Conservation (phyloP, 2,797 vertebrate species). For the Petrocephalus schoutedeni region DNA sequence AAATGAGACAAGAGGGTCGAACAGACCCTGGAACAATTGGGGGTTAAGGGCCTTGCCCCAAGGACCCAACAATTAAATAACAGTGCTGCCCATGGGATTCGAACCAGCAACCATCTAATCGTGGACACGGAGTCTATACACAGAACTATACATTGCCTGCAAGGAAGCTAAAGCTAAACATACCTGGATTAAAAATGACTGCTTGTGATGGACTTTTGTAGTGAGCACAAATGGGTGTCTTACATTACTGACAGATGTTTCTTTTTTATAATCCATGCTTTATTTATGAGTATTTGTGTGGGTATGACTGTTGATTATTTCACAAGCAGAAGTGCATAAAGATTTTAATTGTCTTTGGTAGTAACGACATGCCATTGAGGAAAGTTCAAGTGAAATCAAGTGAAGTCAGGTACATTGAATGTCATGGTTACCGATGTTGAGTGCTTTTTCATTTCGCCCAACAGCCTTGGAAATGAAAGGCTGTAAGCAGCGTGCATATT, state of each 20-base stretch:
- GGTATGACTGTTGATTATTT: not conserved
- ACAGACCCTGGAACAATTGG: not conserved
- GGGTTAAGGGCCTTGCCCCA: not conserved
- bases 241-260: not conserved
- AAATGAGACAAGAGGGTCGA: not conserved
- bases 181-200: not conserved
- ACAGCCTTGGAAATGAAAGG: not conserved
- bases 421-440: not conserved
- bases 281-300: not conserved
- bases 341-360: not conserved
- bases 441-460: not conserved
- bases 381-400: not conserved
- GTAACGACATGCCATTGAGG: not conserved
- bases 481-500: not conserved
- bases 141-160: not conserved
- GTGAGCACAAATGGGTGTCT: not conserved
- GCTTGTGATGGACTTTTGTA: not conserved
- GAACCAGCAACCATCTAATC: not conserved
- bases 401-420: not conserved
- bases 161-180: not conserved
- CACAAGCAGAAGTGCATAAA: not conserved
- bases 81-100: not conserved
- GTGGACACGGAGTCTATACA: not conserved
- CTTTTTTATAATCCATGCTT: not conserved
- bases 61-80: not conserved